Evolutionary conservation across 2,888 invertebrate species (phyloP).

Genomic region (Sepiola atlantica): DNA sequence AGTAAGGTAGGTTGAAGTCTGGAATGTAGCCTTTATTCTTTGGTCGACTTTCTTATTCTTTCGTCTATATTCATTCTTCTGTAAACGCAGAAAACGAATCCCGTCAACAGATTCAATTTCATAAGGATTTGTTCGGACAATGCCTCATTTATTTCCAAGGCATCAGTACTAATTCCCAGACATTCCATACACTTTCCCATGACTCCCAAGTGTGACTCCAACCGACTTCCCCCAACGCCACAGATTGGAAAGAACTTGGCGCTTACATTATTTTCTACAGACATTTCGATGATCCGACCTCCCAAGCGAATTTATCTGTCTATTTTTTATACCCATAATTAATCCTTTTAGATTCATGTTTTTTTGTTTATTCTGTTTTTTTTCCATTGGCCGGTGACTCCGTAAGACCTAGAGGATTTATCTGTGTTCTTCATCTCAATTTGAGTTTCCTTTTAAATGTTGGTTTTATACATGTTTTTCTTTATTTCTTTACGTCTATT

Average conservation of each 20-base stretch:
- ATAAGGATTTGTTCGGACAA: not conserved
- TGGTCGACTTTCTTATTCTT: not conserved
- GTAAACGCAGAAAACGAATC: not conserved
- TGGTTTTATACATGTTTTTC: not conserved
- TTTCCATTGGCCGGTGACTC: not conserved
- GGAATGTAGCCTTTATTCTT: not conserved
- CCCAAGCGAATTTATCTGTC: not conserved
- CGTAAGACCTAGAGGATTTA: not conserved
- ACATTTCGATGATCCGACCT: not conserved
- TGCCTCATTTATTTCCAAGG: not conserved
- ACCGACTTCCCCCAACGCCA: not conserved
- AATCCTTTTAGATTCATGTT: not conserved
- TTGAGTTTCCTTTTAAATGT: not conserved
- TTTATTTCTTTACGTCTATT: not conserved
- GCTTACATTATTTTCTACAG: not conserved
- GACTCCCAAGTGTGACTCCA: no score
- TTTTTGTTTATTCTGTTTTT: not conserved
- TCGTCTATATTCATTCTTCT: not conserved
- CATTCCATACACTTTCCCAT: not conserved
- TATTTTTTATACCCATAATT: not conserved
- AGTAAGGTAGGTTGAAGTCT: no score
- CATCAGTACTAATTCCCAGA: not conserved
- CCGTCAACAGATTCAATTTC: not conserved
- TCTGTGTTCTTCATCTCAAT: not conserved
- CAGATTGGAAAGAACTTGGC: not conserved